Evolutionary conservation across 1,140 invertebrate species (phyloP), one percentile per base, ranked within the genome.

Genomic region (Campoletis sonorensis): DNA sequence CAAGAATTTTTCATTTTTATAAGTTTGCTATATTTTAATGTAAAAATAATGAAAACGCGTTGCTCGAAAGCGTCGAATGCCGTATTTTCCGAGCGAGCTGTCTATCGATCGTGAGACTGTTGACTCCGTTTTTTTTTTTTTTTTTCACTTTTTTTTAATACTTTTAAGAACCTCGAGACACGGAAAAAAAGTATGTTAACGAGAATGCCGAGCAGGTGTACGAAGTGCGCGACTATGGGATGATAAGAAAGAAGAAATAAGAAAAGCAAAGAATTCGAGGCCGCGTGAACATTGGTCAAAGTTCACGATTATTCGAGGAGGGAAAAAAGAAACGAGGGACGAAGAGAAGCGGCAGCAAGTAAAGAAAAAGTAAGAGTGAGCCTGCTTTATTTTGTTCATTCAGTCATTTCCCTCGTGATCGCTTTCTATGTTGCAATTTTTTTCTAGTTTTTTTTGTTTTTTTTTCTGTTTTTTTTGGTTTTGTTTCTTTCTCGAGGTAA

Each of bases 61-160:
- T n/a, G n/a, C n/a, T n/a, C n/a, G n/a, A n/a, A n/a, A 45, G 40
- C 8, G 40, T 45, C 40, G 13, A 45, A 45, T 45, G 5, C 8
- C 40, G 54, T 13, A 58, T 58, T 58, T n/a, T 13, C 15, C 21
- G 40, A 45, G 3, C 18, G 5, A n/a, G 54, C 21, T 67, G 23
- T 23, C 21, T 67, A 67, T 67, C 61, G 61, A 67, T 67, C 61
- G 61, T 15, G 61, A 27, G 61, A 1, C 61, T 67, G 61, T 67
- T 67, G 61, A 67, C 61, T 67, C 61, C 23, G 23, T 67, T 67
- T 67, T 67, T 67, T 67, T 13, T 67, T 67, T 10, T 27, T n/a
- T n/a, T n/a, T n/a, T n/a, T n/a, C n/a, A n/a, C n/a, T n/a, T n/a
- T n/a, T n/a, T n/a, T n/a, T n/a, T n/a, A n/a, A n/a, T 23, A 18